These are phyloP conservation scores for Scelioninae gen. 2 DNA, from an alignment of 2,888 invertebrate genomes.

Conservation along the genomic window DNA sequence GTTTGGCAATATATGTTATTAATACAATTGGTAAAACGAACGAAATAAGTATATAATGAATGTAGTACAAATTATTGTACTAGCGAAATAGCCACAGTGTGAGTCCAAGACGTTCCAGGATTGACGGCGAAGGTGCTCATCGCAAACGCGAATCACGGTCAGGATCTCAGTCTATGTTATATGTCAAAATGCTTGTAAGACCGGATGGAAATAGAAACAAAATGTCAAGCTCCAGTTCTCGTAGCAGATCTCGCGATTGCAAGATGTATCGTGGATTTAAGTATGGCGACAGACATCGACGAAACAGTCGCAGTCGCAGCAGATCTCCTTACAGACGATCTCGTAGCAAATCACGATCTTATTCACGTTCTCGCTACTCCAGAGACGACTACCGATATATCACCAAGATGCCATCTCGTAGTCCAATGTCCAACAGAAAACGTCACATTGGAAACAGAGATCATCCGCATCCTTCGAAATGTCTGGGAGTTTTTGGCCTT, in stretches of 20 bases:
- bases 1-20: too few species aligned
- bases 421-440: constrained; percentile 88
- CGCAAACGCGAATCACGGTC: constrained; percentile 66
- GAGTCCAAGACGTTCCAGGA: constrained; percentile 70
- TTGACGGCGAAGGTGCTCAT: constrained; percentile 51
- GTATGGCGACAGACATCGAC: constrained; percentile 69
- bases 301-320: constrained; percentile 77
- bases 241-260: constrained; percentile 75
- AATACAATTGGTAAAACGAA: too few species aligned
- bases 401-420: constrained; percentile 83
- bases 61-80: neutral
- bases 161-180: constrained; percentile 63
- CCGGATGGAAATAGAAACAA: constrained; percentile 69
- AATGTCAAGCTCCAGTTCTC: constrained; percentile 74
- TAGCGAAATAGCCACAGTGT: constrained; percentile 63
- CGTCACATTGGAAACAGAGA: constrained; percentile 89
- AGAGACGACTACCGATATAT: constrained; percentile 79
- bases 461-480: constrained; percentile 90
- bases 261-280: constrained; percentile 71
- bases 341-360: constrained; percentile 80
- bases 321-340: constrained; percentile 81
- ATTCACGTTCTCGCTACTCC: constrained; percentile 77
- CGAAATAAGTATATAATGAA: too few species aligned
- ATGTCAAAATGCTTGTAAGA: neutral
- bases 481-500: constrained; percentile 96